These are phyloP conservation scores for Spheniscus humboldti DNA, from an alignment of 2,797 vertebrate genomes.

Conservation along the genomic window DNA sequence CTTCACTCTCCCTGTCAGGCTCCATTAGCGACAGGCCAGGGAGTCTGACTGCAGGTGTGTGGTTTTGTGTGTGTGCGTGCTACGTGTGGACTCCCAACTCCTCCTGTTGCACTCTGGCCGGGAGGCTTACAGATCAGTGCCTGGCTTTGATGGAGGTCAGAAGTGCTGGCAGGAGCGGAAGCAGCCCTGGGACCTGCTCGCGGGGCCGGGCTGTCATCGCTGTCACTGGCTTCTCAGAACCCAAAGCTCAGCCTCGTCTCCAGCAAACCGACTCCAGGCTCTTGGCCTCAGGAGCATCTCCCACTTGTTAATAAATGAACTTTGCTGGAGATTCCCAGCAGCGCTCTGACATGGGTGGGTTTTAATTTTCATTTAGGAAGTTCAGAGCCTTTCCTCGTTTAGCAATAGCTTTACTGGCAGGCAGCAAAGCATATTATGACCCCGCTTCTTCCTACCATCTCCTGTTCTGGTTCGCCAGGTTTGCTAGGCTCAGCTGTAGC, in stretches of 20 bases:
- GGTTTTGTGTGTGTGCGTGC: background rate
- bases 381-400: background rate
- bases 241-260: background rate
- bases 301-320: background rate
- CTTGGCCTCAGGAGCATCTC: background rate
- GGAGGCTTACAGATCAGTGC: rapidly evolving
- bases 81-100: rapidly evolving
- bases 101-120: background rate
- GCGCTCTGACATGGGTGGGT: rapidly evolving
- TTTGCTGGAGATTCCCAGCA: background rate
- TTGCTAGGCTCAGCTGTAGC: background rate
- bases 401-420: background rate
- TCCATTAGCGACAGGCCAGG: background rate
- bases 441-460: background rate
- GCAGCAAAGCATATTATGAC: rapidly evolving
- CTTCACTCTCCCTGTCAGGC: background rate
- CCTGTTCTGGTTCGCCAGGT: background rate
- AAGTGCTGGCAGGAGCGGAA: background rate
- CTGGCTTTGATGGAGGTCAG: rapidly evolving
- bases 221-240: background rate
- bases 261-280: background rate
- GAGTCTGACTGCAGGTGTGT: background rate
- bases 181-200: background rate
- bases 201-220: rapidly evolving
- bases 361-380: background rate